Evolutionary conservation across 2,113 vertebrate species (phyloP), one percentile per base, ranked within the genome.

Genomic region (Callospermophilus lateralis): DNA sequence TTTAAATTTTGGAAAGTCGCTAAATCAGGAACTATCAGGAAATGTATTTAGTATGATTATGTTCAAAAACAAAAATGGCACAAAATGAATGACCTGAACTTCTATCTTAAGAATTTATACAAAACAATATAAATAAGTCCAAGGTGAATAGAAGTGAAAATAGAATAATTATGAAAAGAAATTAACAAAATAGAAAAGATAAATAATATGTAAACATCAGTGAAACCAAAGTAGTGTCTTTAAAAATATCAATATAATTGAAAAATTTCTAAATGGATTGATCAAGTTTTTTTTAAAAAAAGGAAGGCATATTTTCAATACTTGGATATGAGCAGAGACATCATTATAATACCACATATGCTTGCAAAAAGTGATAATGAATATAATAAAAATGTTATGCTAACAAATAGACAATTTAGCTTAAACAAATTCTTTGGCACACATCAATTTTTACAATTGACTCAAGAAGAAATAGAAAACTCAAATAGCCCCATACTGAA

Each of bases 151-250:
- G 30, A 89, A 63, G 19, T 68, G 39, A 53, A 48, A 32, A 87
- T 70, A 1, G 55, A 55, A 86, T 85, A 72, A 84, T 79, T n/a
- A 34, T 53, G 3, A 22, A n/a, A 81, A 6, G 19, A 95, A 80
- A n/a, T 70, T 15, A 72, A 72, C 65, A 90, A 93, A 92, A 83
- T 84, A 90, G 28, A 85, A 76, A 90, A 92, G 42, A 45, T 32
- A 89, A 94, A 65, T 0, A 83, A 9, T 73, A 77, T 3, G 55
- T 1, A 85, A 90, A 73, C 81, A 32, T 58, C 15, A 63, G 42
- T 65, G 32, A 72, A 83, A 70, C 77, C 61, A 78, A 94, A 92
- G n/a, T 2, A 65, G 10, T 78, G 15, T 65, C 72, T 68, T 45
- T 72, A 39, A 65, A 72, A 84, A 63, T 45, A 79, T 15, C 6